Evolutionary conservation across 2,888 invertebrate genomes (phyloP).

Genomic region (Cacoxenus indagator): DNA sequence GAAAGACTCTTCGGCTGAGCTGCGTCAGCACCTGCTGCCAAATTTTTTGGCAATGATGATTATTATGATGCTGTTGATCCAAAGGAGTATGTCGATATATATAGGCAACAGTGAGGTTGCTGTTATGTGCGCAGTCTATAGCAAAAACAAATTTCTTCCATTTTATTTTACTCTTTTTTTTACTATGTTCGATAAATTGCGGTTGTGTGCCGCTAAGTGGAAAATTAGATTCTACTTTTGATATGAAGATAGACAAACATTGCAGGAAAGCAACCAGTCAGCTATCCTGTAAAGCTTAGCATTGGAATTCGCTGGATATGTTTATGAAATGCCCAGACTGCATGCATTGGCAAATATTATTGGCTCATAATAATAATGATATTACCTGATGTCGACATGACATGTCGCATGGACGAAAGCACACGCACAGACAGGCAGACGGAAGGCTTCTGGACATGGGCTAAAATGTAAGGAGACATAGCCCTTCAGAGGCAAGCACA

Average conservation of each 20-base stretch:
- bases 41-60: too few species aligned
- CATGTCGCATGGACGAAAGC: not conserved
- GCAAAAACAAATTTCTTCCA: not conserved
- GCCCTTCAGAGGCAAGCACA: too few species aligned
- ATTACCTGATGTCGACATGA: slow-evolving; percentile 41
- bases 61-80: too few species aligned
- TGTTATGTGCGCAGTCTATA: not conserved
- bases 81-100: too few species aligned
- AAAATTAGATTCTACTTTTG: slow-evolving; percentile 62
- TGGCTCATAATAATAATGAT: slow-evolving; percentile 49
- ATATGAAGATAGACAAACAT: not conserved
- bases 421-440: not conserved
- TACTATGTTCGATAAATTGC: slow-evolving; percentile 45
- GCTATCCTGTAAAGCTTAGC: slow-evolving; percentile 23
- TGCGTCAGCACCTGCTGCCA: too few species aligned
- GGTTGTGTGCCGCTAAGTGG: slow-evolving; percentile 59
- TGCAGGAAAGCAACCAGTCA: slow-evolving; percentile 1
- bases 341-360: slow-evolving; percentile 44
- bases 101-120: not conserved
- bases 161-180: not conserved
- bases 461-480: too few species aligned
- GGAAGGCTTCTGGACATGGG: not conserved
- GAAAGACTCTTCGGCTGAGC: too few species aligned
- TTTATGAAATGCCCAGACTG: not conserved
- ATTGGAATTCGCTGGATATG: not conserved